Evolutionary conservation across 2,113 vertebrate species (phyloP).

Genomic region (Grus americana): DNA sequence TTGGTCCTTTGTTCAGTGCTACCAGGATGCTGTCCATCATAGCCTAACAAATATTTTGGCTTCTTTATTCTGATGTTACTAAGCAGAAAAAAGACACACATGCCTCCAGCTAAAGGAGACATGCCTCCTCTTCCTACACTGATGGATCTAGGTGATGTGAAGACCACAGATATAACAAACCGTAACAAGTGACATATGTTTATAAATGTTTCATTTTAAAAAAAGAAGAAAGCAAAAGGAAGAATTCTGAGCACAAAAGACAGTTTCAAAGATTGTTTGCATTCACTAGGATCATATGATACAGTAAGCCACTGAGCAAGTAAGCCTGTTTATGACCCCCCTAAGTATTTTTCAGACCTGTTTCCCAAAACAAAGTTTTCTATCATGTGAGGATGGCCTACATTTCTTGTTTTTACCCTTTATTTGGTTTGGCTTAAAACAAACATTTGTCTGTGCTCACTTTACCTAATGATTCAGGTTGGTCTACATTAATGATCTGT

Average conservation of each 20-base stretch:
- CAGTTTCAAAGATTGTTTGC: neutral
- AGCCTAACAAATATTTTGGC: slow-evolving; percentile 6
- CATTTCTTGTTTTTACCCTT: neutral
- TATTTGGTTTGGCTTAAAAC: neutral
- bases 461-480: neutral
- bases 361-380: neutral
- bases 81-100: neutral
- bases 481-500: neutral
- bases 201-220: neutral
- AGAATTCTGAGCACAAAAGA: neutral
- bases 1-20: neutral
- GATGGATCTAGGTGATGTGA: neutral
- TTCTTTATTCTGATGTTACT: neutral
- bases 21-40: slow-evolving; percentile 17
- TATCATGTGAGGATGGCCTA: neutral
- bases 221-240: neutral
- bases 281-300: neutral
- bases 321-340: neutral
- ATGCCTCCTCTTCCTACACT: neutral
- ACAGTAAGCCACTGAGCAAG: neutral
- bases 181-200: neutral
- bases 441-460: neutral
- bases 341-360: neutral
- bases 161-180: neutral
- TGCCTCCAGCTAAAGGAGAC: neutral